phyloP scores from a whole-genome alignment of 2,113 vertebrate genomes.

The Apus apus region DNA sequence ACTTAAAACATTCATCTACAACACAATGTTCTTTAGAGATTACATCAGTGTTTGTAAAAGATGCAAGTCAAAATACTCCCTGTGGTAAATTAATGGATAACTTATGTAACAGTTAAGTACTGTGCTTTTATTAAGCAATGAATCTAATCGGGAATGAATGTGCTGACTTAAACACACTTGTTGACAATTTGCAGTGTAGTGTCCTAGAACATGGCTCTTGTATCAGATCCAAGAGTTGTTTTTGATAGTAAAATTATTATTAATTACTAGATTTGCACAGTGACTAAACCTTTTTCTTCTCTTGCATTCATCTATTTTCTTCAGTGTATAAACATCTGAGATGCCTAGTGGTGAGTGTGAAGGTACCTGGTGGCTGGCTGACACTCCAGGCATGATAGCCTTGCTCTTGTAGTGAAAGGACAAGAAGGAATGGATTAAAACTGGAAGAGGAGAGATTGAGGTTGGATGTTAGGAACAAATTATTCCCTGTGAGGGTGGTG shows the following conservation, averaged over 20 bases:
- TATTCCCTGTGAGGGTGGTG: too few species aligned
- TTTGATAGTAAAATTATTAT: not conserved
- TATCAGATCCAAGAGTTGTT: accelerated
- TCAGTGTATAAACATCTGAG: too few species aligned
- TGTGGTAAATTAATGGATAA: not conserved
- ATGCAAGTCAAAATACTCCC: not conserved
- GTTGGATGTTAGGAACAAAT: too few species aligned
- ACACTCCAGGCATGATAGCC: too few species aligned
- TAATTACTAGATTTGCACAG: not conserved
- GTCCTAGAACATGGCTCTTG: not conserved
- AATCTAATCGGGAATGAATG: not conserved
- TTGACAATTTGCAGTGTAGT: not conserved
- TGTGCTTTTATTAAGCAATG: not conserved
- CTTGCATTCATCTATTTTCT: too few species aligned
- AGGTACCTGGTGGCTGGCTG: too few species aligned
- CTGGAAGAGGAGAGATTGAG: too few species aligned
- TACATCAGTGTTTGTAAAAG: not conserved
- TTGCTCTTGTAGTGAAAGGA: too few species aligned
- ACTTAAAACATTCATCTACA: constrained; percentile 12
- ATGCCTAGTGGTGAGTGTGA: too few species aligned
- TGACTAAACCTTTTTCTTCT: not conserved
- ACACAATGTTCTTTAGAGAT: not conserved
- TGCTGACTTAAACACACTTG: not conserved
- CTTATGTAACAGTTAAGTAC: not conserved
- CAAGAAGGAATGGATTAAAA: too few species aligned